phyloP scores from a whole-genome alignment of 2,113 vertebrate genomes.

The Monopterus albus region DNA sequence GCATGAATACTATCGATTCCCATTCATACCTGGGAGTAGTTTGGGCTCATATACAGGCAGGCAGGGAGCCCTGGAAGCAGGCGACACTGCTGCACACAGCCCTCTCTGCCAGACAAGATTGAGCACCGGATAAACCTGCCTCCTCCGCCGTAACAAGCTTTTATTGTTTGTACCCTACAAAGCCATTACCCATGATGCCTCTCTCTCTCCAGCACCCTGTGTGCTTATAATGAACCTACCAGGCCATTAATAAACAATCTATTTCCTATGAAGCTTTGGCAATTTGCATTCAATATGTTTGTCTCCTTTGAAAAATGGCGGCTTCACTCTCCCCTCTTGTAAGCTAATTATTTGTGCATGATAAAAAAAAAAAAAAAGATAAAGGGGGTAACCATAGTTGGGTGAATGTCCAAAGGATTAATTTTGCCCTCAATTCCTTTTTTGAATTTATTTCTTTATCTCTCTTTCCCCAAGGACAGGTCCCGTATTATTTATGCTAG shows the following conservation, averaged over 20 bases:
- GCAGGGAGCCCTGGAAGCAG: slow-evolving; percentile 47
- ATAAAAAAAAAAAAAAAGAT: slow-evolving; percentile 71
- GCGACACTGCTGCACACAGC: slow-evolving; percentile 40
- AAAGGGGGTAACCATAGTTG: slow-evolving; percentile 59
- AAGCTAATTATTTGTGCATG: slow-evolving; percentile 84
- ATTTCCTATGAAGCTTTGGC: slow-evolving; percentile 85
- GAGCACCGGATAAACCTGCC: slow-evolving; percentile 78
- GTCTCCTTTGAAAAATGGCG: slow-evolving; percentile 84
- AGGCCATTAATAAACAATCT: slow-evolving; percentile 87
- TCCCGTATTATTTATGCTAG: slow-evolving; percentile 77
- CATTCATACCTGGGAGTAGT: slow-evolving; percentile 69
- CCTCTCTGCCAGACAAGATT: slow-evolving; percentile 72
- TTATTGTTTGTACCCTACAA: slow-evolving; percentile 81
- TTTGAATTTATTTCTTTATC: slow-evolving; percentile 76
- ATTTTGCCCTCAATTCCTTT: slow-evolving; percentile 79
- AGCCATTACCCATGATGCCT: slow-evolving; percentile 84
- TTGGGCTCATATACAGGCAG: slow-evolving; percentile 40
- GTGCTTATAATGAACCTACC: slow-evolving; percentile 82
- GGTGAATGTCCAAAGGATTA: slow-evolving; percentile 82
- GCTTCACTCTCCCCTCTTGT: slow-evolving; percentile 72
- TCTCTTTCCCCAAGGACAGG: slow-evolving; percentile 75
- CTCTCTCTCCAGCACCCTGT: slow-evolving; percentile 36
- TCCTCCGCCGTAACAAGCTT: slow-evolving; percentile 78
- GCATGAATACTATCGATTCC: slow-evolving; percentile 75
- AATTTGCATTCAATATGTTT: slow-evolving; percentile 87